phyloP scores from a whole-genome alignment of 2,888 invertebrate species.

The Thereva nobilitata region DNA sequence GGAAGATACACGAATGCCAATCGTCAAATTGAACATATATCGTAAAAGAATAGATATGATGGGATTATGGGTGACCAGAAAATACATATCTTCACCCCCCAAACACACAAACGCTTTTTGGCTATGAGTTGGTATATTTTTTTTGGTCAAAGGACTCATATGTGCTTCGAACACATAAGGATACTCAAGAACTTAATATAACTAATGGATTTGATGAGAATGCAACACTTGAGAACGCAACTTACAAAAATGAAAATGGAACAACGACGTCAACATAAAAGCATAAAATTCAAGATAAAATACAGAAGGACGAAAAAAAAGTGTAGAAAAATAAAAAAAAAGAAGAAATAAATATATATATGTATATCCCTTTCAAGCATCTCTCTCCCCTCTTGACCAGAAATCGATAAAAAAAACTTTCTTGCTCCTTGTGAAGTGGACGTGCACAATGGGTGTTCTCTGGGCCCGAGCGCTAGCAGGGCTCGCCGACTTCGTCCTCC shows the following conservation, averaged over 20 bases:
- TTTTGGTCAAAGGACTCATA: background rate
- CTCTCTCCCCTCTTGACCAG: conserved; percentile 14
- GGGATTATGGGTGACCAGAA: background rate
- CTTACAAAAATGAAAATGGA: conserved; percentile 32
- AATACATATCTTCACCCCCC: too few relatives aligned
- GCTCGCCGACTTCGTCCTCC: background rate
- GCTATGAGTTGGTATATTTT: too few relatives aligned
- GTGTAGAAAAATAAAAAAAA: background rate
- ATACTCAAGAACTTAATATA: conserved; percentile 13
- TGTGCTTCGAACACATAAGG: background rate
- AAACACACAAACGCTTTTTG: too few relatives aligned
- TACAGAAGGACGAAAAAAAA: conserved; percentile 1
- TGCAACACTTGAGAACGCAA: conserved; percentile 32
- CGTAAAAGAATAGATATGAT: background rate
- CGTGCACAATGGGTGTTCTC: conserved; percentile 1
- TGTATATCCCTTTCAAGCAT: background rate
- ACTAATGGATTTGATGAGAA: conserved; percentile 30
- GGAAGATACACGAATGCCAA: background rate
- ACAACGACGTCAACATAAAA: background rate
- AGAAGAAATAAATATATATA: background rate
- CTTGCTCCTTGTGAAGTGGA: conserved; percentile 15
- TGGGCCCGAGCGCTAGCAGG: background rate
- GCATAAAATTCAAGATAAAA: conserved; percentile 1
- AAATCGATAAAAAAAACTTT: conserved; percentile 29
- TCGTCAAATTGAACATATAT: background rate